Evolutionary conservation across 2,113 vertebrate genomes (phyloP).

Genomic region (Garra rufa): DNA sequence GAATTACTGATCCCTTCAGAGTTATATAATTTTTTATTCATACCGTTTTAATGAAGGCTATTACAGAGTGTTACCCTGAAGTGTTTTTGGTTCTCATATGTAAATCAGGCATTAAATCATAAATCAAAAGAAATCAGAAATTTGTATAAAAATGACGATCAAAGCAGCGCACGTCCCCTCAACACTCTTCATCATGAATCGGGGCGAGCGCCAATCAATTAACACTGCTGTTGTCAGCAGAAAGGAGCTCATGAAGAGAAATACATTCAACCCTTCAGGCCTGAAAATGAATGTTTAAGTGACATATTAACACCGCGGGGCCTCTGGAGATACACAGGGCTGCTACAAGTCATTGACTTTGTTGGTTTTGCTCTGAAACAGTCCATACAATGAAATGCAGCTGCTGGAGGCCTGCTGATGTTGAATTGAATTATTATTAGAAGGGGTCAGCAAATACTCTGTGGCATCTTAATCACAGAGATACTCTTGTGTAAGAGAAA

Average conservation of each 20-base stretch:
- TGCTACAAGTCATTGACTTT: slow-evolving; percentile 30
- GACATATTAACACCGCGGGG: slow-evolving; percentile 57
- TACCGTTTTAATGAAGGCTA: background rate
- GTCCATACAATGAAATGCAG: background rate
- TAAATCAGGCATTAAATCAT: slow-evolving; percentile 11
- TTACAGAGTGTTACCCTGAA: background rate
- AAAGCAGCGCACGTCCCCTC: background rate
- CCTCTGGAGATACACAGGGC: background rate
- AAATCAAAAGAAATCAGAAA: background rate
- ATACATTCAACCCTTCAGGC: slow-evolving; percentile 42
- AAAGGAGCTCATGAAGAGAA: slow-evolving; percentile 44
- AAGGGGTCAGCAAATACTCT: slow-evolving; percentile 32
- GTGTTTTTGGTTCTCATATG: background rate
- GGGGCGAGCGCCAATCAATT: background rate
- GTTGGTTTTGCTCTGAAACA: slow-evolving; percentile 28
- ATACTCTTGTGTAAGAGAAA: no score
- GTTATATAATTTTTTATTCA: background rate
- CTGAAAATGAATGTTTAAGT: slow-evolving; percentile 64
- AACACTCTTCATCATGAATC: slow-evolving; percentile 15
- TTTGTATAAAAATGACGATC: background rate
- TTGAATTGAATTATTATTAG: no score
- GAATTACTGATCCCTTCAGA: background rate
- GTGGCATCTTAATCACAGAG: background rate
- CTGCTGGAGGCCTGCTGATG: slow-evolving; percentile 7
- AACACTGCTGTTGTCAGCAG: slow-evolving; percentile 51